phyloP scores from a whole-genome alignment of 2,113 vertebrate species.

The Chiloscyllium plagiosum region DNA sequence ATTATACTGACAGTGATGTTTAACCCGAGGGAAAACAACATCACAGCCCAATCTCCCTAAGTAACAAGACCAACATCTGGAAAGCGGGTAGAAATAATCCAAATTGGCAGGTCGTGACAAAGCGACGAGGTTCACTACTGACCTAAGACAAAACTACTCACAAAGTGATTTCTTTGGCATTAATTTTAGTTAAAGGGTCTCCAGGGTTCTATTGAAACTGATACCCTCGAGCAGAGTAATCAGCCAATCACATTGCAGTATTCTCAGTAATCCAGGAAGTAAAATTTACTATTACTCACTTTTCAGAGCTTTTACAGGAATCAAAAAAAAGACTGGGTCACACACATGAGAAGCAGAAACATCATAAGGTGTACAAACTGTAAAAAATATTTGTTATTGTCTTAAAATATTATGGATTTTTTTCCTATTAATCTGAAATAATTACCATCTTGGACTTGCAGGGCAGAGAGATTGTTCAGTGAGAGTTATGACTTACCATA shows the following conservation, averaged over 20 bases:
- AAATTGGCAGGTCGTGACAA: too few relatives aligned
- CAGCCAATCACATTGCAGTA: neutral
- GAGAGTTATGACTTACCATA: neutral
- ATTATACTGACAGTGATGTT: too few relatives aligned
- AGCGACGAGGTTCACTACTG: too few relatives aligned
- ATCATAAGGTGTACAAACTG: neutral
- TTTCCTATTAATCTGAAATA: neutral
- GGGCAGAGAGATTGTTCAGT: neutral
- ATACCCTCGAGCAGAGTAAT: neutral
- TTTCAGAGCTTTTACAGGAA: neutral
- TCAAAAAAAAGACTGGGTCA: neutral
- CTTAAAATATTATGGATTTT: neutral
- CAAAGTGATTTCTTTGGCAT: neutral
- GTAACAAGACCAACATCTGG: neutral
- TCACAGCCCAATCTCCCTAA: neutral
- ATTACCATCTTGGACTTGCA: neutral
- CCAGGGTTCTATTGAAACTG: neutral
- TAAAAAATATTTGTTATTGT: neutral
- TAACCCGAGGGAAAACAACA: too few relatives aligned
- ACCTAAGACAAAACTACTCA: too few relatives aligned
- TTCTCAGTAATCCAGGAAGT: neutral
- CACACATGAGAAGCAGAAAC: neutral
- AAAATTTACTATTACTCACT: neutral
- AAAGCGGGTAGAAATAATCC: neutral
- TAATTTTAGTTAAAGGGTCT: neutral